Conservation (phyloP, 2,797 vertebrate species). For the Buceros bicornis region DNA sequence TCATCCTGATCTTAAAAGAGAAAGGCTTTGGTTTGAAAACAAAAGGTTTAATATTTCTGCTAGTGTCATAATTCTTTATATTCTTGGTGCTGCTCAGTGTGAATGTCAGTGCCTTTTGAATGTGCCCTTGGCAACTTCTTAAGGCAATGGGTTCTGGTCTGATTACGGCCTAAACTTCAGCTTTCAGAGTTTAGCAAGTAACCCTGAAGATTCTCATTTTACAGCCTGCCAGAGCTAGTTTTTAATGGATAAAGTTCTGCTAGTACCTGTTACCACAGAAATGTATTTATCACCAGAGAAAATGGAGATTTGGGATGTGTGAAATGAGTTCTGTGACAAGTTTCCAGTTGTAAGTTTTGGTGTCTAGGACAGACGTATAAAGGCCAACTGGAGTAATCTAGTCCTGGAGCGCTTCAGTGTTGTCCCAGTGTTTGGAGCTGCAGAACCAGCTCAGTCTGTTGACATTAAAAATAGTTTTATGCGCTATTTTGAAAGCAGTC, state of each 20-base stretch:
- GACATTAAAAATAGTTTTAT: background rate
- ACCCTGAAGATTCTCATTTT: slow-evolving; percentile 12
- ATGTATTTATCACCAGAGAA: background rate
- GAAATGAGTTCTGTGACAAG: background rate
- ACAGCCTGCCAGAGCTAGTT: slow-evolving; percentile 1
- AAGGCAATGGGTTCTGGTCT: background rate
- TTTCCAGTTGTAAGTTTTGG: background rate
- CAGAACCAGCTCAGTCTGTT: background rate
- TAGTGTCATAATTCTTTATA: background rate
- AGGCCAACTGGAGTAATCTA: background rate
- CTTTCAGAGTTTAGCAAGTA: slow-evolving; percentile 2
- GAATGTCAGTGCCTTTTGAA: background rate
- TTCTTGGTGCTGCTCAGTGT: background rate
- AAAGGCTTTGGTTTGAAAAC: background rate
- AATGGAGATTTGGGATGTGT: background rate
- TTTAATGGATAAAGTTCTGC: slow-evolving; percentile 5
- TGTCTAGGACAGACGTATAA: background rate
- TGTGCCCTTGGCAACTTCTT: background rate
- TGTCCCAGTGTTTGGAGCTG: background rate
- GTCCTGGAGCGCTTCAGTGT: background rate
- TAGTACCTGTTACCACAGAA: background rate
- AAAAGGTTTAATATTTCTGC: background rate
- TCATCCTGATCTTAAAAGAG: background rate
- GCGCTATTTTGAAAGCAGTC: background rate
- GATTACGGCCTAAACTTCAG: background rate